phyloP scores from a whole-genome alignment of 2,113 vertebrate species.

The Xenopus tropicalis region UCB_Xtro_10.0 CM004443.2:209356501-209357000 shows the following conservation, averaged over 20 bases:
- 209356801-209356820: conserved; percentile 66
- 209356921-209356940: conserved; percentile 60
- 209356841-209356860: conserved; percentile 66
- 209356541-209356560: too few species aligned
- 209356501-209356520: too few species aligned
- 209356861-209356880: conserved; percentile 51
- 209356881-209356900: conserved; percentile 55
- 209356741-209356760: conserved; percentile 68
- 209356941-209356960: conserved; percentile 54
- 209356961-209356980: conserved; percentile 60
- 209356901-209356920: conserved; percentile 58
- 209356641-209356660: too few species aligned
- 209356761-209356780: conserved; percentile 66
- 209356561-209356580: too few species aligned
- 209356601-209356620: too few species aligned
- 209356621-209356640: too few species aligned
- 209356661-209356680: conserved; percentile 49
- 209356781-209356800: conserved; percentile 66
- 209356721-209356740: conserved; percentile 65
- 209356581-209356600: too few species aligned
- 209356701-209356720: conserved; percentile 63
- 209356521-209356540: too few species aligned
- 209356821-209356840: conserved; percentile 66
- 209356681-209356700: neutral
- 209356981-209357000: conserved; percentile 63